Conservation (phyloP, 1,140 invertebrate species). For the Macrosteles quadrilineatus region DNA sequence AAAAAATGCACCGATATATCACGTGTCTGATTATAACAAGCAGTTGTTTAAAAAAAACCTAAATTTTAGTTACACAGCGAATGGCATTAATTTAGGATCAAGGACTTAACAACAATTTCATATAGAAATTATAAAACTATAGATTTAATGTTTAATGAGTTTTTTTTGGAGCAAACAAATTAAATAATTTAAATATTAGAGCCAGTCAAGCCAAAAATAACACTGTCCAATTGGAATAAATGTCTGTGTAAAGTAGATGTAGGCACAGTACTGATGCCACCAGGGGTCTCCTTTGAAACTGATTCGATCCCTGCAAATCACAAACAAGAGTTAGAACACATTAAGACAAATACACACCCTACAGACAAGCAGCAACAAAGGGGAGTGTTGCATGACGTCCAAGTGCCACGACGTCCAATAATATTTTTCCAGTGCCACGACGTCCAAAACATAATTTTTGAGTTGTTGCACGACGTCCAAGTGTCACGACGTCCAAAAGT, state of each 20-base stretch:
- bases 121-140: background rate
- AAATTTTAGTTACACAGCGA: background rate
- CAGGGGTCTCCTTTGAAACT: background rate
- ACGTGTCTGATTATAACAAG: too few species aligned
- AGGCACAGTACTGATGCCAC: background rate
- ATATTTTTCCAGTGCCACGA: too few species aligned
- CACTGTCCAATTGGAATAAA: constrained; percentile 14
- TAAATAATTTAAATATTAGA: background rate
- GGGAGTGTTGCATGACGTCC: background rate
- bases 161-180: background rate
- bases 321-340: background rate
- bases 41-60: background rate
- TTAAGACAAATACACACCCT: background rate
- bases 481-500: too few species aligned
- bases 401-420: too few species aligned
- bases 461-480: too few species aligned
- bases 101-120: background rate
- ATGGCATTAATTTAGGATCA: background rate
- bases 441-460: too few species aligned
- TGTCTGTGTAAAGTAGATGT: background rate
- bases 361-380: background rate
- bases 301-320: background rate
- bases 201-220: background rate
- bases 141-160: background rate
- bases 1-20: too few species aligned